Base-by-base conservation (phyloP, 2,113 vertebrate genomes). In the Silurus asotus region DNA sequence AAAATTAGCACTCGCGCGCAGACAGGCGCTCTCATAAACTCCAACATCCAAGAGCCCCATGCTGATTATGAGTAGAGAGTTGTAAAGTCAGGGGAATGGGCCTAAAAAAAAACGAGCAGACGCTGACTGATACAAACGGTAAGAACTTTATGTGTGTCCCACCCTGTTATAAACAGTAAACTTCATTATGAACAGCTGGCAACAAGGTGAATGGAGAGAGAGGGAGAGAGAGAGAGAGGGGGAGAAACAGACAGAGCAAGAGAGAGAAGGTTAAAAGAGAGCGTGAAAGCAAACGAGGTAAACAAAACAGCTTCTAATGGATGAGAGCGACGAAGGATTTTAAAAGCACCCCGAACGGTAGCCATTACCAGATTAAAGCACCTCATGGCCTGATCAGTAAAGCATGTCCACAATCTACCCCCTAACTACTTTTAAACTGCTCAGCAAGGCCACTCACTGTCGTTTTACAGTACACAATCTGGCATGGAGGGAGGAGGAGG, bases 201-300 rank as follows among this genome's bases (percentile, higher is more conserved):
- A 95, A 95, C 95, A 96, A 95, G 95, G 96, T 96, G 95, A 94
- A 94, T 94, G 90, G 92, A 94, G 94, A 93, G 90, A 92, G 91
- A 91, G 53, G 23, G n/a, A 11, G 64, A 51, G 14, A 65, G 77
- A 75, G 77, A 85, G 80, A 77, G 80, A 85, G 37, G 37, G 2
- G 37, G 37, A 37, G 37, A 37, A 37, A 37, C 37, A 37, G 69
- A 72, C 13, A 37, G 69, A 72, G 74, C 51, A 20, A 23, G 74
- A 48, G 7, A 62, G 69, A 86, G 79, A 56, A 69, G 20, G 15
- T 20, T 7, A 19, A n/a, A 45, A 81, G 70, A 82, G 70, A 82
- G 74, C 76, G 84, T 79, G 74, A 20, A 17, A 58, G 81, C 53
- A 65, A 64, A 53, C 14, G 70, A 61, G 91, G 92, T 93, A 94